These are phyloP conservation scores for Apamea sordens DNA, from an alignment of 2,888 invertebrate species.

Conservation along the genomic window DNA sequence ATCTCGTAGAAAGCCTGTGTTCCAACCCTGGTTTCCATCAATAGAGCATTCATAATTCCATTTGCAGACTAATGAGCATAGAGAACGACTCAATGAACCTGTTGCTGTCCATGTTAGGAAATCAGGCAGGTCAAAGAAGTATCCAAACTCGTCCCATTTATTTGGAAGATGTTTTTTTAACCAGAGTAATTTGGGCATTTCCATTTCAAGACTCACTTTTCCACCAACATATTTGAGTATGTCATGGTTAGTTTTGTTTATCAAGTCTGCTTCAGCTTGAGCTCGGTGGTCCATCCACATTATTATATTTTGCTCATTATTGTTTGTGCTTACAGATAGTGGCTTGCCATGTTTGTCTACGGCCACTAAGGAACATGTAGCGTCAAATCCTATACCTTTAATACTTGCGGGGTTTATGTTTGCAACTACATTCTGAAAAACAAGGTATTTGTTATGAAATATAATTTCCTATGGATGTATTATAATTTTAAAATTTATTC, in stretches of 20 bases:
- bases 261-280: conserved; percentile 93
- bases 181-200: conserved; percentile 98
- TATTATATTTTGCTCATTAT: conserved; percentile 94
- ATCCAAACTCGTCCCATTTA: conserved; percentile 93
- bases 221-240: conserved; percentile 97
- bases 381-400: conserved; percentile 98
- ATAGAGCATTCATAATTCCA: conserved; percentile 96
- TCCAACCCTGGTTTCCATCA: conserved; percentile 92
- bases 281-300: conserved; percentile 99
- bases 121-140: conserved; percentile 98
- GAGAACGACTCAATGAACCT: conserved; percentile 93
- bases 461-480: background rate
- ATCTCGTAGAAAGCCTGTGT: conserved; percentile 92
- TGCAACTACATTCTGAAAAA: conserved; percentile 90
- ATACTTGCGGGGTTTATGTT: conserved; percentile 90
- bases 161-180: conserved; percentile 93
- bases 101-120: conserved; percentile 98
- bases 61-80: conserved; percentile 98
- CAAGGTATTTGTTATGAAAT: background rate
- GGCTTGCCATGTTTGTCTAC: conserved; percentile 93
- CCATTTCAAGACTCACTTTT: conserved; percentile 98
- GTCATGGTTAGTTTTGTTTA: conserved; percentile 94
- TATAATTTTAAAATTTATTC: background rate
- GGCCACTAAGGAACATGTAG: conserved; percentile 97
- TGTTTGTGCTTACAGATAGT: conserved; percentile 92